Evolutionary conservation across 2,888 invertebrate genomes (phyloP).

Genomic region (Pterobdella sp.): DNA sequence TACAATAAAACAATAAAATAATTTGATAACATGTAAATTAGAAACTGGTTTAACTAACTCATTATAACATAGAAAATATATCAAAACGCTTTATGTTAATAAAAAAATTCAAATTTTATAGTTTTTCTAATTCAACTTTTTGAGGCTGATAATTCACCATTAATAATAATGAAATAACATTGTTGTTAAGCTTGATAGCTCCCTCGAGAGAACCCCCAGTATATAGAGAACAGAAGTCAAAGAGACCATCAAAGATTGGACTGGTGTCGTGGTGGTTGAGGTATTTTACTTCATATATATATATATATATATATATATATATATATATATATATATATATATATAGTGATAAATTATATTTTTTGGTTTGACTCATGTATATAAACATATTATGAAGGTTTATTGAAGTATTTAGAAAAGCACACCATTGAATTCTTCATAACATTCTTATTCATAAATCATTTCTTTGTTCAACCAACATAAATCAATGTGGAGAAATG

Average conservation of each 20-base stretch:
- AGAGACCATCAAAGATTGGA: constrained; percentile 74
- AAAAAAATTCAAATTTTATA: constrained; percentile 1
- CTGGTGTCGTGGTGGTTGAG: constrained; percentile 40
- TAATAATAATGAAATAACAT: constrained; percentile 50
- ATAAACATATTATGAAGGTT: too few relatives aligned
- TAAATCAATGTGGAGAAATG: too few relatives aligned
- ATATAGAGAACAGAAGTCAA: constrained; percentile 93
- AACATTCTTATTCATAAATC: too few relatives aligned
- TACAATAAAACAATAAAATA: neutral
- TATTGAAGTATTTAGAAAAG: too few relatives aligned
- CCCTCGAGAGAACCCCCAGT: constrained; percentile 96
- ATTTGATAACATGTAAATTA: neutral
- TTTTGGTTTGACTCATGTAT: too few relatives aligned
- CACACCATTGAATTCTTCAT: too few relatives aligned
- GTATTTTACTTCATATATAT: too few relatives aligned
- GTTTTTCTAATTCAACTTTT: neutral
- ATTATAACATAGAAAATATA: neutral
- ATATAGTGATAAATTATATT: too few relatives aligned
- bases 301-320: too few relatives aligned
- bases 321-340: too few relatives aligned
- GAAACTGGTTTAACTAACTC: neutral
- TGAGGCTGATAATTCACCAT: neutral
- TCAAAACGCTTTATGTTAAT: neutral
- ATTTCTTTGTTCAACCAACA: too few relatives aligned
- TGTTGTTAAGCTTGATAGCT: constrained; percentile 87